Percentiles rank a stretch among this genome's conserved stretches.
These are phyloP conservation scores for Plusia festucae DNA, from an alignment of 2,888 invertebrate species.

Conservation along the genomic window DNA sequence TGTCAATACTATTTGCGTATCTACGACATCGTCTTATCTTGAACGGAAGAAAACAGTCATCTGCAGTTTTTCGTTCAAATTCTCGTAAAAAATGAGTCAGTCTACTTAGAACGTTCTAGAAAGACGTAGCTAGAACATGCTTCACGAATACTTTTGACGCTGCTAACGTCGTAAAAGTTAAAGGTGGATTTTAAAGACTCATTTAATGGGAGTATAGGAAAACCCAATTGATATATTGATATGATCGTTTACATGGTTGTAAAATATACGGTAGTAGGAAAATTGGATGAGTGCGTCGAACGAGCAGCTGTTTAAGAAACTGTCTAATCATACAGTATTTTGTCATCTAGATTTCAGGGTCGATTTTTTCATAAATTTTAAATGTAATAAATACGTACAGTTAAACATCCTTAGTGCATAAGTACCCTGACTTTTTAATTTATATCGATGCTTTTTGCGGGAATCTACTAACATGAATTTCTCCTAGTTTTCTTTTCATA, in stretches of 20 bases:
- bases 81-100: slow-evolving; percentile 19
- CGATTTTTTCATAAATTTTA: not conserved
- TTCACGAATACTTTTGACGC: not conserved
- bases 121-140: not conserved
- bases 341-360: not conserved
- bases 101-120: not conserved
- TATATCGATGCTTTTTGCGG: no score
- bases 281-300: not conserved
- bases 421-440: no score
- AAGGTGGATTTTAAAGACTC: slow-evolving; percentile 5
- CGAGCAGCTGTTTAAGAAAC: not conserved
- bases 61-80: slow-evolving; percentile 4
- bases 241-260: not conserved
- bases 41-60: slow-evolving; percentile 21
- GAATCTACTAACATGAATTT: no score
- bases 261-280: slow-evolving; percentile 1
- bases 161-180: not conserved
- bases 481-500: no score
- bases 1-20: slow-evolving; percentile 6
- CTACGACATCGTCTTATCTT: slow-evolving; percentile 20
- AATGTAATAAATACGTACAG: no score
- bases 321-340: not conserved
- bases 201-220: slow-evolving; percentile 15
- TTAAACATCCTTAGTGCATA: no score
- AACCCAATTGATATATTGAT: slow-evolving; percentile 21